These are phyloP conservation scores for Silurus lanzhouensis DNA, from an alignment of 2,797 vertebrate species.

Conservation along the genomic window DNA sequence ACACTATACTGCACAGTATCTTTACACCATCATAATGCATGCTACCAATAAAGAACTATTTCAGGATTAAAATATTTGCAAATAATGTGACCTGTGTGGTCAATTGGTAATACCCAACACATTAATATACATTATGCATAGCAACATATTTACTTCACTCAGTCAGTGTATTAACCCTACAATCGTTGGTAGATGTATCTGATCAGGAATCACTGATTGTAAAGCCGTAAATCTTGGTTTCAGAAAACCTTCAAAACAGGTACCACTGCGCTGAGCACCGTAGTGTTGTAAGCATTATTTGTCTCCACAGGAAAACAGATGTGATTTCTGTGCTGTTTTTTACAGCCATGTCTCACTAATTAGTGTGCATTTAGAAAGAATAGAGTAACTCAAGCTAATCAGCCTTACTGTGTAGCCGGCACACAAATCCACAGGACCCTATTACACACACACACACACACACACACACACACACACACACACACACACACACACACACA, in stretches of 20 bases:
- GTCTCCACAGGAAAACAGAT: not conserved
- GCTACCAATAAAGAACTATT: not conserved
- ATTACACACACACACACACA: not conserved
- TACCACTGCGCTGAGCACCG: not conserved
- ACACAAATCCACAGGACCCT: constrained; percentile 29
- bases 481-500: constrained; percentile 2
- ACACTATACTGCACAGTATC: not conserved
- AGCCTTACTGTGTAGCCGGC: constrained; percentile 38
- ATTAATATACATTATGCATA: not conserved
- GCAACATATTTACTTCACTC: not conserved
- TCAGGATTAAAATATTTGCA: not conserved
- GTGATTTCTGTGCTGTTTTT: constrained; percentile 27
- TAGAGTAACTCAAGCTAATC: constrained; percentile 48
- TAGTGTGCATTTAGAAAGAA: constrained; percentile 29
- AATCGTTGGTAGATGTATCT: not conserved
- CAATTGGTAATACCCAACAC: not conserved
- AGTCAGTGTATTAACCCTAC: not conserved
- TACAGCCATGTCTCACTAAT: constrained; percentile 13
- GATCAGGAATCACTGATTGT: not conserved
- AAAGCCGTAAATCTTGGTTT: not conserved
- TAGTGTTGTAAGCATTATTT: not conserved
- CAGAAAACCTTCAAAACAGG: not conserved
- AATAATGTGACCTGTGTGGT: not conserved
- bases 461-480: not conserved
- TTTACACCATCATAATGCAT: not conserved